Base-by-base conservation (phyloP, 2,797 vertebrate genomes). In the Myotis pilosus region DNA sequence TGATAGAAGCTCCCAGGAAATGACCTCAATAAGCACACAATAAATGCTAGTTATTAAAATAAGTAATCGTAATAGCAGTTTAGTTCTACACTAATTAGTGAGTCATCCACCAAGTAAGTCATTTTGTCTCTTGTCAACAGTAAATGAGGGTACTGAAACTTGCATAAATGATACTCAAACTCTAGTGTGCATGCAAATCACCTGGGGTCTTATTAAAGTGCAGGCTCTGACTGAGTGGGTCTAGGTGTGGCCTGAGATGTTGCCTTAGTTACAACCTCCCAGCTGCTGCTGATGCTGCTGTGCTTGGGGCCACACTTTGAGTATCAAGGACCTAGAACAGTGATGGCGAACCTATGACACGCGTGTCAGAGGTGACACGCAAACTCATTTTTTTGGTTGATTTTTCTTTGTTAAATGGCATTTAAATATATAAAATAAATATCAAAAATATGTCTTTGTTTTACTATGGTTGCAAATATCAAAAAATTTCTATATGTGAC, bases 11-110 rank as follows among this genome's bases (percentile, higher is more conserved):
- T 89, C 71, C 44, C 57, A 53, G n/a, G 20, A 47, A 51, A 72
- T 62, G 47, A 49, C 12, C 23, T 66, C 83, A 82, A 30, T 49
- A 89, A 57, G 30, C 12, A 53, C 19, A 41, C 17, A 16, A 25
- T 41, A 74, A 79, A 90, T 30, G 9, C 68, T 72, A 66, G 20
- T 78, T 94, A n/a, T 91, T 91, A 81, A 85, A 71, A 75, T 81
- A 41, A 75, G 30, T 30, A 57, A 64, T 38, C 44, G 12, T 36
- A 66, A 57, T 33, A 28, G 47, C 13, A 60, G 53, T 71, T 13
- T 71, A 23, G 11, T 51, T 89, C 60, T 92, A 53, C 30, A 36
- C 53, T 86, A 76, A 79, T 60, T 55, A 53, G 7, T 68, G 41
- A 25, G 53, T 87, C 53, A 91, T 19, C 30, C 33, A 87, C 47